Evolutionary conservation across 2,888 invertebrate genomes (phyloP).

Genomic region (Hemistola chrysoprasaria): DNA sequence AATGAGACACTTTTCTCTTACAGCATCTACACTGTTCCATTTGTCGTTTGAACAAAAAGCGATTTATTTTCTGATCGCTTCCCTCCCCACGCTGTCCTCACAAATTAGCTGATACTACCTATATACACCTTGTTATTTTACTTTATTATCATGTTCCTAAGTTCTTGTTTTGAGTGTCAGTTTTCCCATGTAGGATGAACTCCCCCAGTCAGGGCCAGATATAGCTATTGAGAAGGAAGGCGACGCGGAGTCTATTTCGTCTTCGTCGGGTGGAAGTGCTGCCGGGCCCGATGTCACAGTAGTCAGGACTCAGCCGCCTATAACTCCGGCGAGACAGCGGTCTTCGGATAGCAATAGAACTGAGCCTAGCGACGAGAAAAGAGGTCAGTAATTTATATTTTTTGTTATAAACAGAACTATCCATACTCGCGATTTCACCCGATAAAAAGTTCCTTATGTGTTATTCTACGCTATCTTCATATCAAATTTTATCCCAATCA

Average conservation of each 20-base stretch:
- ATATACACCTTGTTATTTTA: background rate
- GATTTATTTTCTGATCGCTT: slow-evolving; percentile 20
- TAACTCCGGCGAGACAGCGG: slow-evolving; percentile 70
- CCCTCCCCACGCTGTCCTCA: background rate
- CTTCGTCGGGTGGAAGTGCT: slow-evolving; percentile 65
- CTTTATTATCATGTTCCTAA: slow-evolving; percentile 6
- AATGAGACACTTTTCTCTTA: slow-evolving; percentile 8
- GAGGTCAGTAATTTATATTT: slow-evolving; percentile 57
- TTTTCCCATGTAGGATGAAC: slow-evolving; percentile 55
- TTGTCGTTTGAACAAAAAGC: slow-evolving; percentile 4
- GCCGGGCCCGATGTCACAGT: slow-evolving; percentile 70
- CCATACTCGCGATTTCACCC: too few relatives aligned
- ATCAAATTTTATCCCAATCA: too few relatives aligned
- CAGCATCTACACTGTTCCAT: slow-evolving; percentile 9
- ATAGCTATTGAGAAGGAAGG: slow-evolving; percentile 55
- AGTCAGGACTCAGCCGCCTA: slow-evolving; percentile 54
- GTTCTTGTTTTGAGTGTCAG: slow-evolving; percentile 18
- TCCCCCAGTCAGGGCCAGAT: slow-evolving; percentile 68
- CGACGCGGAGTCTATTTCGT: slow-evolving; percentile 65
- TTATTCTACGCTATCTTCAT: too few relatives aligned
- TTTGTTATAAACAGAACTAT: too few relatives aligned
- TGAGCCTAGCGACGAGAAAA: slow-evolving; percentile 74
- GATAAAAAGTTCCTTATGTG: too few relatives aligned
- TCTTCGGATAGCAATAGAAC: slow-evolving; percentile 82
- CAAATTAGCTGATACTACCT: slow-evolving; percentile 1